A percentile compares a stretch with the other conserved stretches of the same genome.
Conservation (phyloP, 2,888 invertebrate species). For the Callinectes sapidus region DNA sequence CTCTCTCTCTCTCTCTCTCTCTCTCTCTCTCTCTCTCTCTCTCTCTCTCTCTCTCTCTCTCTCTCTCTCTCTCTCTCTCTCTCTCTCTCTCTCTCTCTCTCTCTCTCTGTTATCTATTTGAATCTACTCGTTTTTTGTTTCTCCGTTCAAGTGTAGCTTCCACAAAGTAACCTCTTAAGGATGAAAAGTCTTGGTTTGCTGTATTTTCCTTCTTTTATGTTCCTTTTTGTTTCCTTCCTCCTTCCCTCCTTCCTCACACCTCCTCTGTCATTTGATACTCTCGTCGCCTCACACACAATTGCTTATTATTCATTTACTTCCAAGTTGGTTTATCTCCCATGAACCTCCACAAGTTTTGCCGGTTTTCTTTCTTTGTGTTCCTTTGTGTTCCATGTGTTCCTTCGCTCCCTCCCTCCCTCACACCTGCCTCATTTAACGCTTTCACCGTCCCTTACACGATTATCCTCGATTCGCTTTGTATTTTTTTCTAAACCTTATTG, state of each 20-base stretch:
- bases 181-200: neutral
- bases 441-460: neutral
- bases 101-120: neutral
- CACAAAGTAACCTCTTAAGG: neutral
- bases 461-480: neutral
- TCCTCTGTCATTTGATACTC: neutral
- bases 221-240: no score
- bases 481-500: neutral
- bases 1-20: neutral
- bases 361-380: neutral
- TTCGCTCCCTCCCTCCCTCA: neutral
- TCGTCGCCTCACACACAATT: neutral
- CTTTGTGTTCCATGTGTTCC: neutral
- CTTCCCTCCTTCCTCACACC: neutral
- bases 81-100: neutral
- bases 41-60: neutral
- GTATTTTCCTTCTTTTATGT: no score
- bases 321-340: neutral
- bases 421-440: neutral
- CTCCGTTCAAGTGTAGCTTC: neutral
- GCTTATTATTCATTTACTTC: no score
- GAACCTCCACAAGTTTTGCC: neutral
- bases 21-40: neutral
- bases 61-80: neutral
- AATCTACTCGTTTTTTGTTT: neutral